Conservation (phyloP, 2,113 vertebrate genomes). For the Podocnemis expansa region DNA sequence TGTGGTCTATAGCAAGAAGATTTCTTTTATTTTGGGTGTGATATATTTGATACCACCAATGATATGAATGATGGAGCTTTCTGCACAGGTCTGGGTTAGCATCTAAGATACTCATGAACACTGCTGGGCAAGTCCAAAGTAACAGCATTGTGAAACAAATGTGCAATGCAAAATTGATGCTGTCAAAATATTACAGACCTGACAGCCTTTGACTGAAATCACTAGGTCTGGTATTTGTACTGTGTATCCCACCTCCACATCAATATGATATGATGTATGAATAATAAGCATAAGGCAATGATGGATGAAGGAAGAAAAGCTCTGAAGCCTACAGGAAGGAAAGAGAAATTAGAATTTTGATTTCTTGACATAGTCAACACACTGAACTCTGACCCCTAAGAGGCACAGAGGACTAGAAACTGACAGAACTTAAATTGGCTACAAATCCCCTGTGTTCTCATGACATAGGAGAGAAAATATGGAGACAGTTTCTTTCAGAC, state of each 20-base stretch:
- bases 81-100: background rate
- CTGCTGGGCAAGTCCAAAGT: background rate
- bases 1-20: accelerated
- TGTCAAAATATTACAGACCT: background rate
- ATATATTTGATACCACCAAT: accelerated
- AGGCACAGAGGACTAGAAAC: slow-evolving; percentile 58
- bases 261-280: background rate
- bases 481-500: slow-evolving; percentile 30
- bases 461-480: slow-evolving; percentile 55
- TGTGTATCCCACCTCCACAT: background rate
- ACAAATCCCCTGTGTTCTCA: slow-evolving; percentile 62
- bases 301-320: slow-evolving; percentile 39
- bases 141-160: background rate
- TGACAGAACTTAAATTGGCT: slow-evolving; percentile 48
- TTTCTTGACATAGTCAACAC: slow-evolving; percentile 58
- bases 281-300: slow-evolving; percentile 27
- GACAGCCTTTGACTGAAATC: background rate
- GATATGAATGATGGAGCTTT: background rate
- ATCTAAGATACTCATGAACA: slow-evolving; percentile 1
- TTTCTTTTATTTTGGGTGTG: background rate
- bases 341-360: slow-evolving; percentile 61
- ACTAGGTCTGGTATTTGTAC: background rate
- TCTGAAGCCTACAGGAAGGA: slow-evolving; percentile 13
- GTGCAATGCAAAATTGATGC: background rate
- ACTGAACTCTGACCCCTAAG: slow-evolving; percentile 53